Evolutionary conservation across 1,140 invertebrate genomes (phyloP).

Genomic region (Sipha flava): DNA sequence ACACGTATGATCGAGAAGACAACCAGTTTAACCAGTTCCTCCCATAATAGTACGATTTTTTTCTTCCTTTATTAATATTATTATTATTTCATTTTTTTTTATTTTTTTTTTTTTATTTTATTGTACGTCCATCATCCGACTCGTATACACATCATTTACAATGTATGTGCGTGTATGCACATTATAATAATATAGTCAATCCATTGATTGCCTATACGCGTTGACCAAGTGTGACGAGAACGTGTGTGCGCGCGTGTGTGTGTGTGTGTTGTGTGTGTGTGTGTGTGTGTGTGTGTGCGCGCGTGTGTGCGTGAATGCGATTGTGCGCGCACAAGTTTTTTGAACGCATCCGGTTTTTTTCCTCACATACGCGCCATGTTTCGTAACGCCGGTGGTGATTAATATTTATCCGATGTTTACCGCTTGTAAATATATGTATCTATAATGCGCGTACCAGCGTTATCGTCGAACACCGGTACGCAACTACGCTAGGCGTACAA

Average conservation of each 20-base stretch:
- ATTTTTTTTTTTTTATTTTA: conserved; percentile 17
- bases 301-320: neutral
- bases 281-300: neutral
- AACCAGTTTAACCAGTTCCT: conserved; percentile 26
- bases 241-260: neutral
- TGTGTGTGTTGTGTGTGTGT: too few relatives aligned
- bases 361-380: neutral
- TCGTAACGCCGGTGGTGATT: conserved; percentile 1
- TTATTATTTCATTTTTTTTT: conserved; percentile 14
- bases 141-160: neutral
- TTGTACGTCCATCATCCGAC: conserved; percentile 22
- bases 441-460: too few relatives aligned
- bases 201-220: neutral
- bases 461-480: neutral
- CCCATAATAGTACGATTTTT: neutral
- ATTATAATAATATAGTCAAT: neutral
- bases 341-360: conserved; percentile 14
- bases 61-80: neutral
- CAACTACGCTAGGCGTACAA: neutral
- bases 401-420: neutral
- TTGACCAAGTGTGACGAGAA: neutral
- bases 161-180: neutral
- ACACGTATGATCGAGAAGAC: neutral
- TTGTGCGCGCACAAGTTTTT: neutral
- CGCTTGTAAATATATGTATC: neutral